Evolutionary conservation across 2,888 invertebrate genomes (phyloP), one percentile per base, ranked within the genome.

Genomic region (Aphodius sticticus): DNA sequence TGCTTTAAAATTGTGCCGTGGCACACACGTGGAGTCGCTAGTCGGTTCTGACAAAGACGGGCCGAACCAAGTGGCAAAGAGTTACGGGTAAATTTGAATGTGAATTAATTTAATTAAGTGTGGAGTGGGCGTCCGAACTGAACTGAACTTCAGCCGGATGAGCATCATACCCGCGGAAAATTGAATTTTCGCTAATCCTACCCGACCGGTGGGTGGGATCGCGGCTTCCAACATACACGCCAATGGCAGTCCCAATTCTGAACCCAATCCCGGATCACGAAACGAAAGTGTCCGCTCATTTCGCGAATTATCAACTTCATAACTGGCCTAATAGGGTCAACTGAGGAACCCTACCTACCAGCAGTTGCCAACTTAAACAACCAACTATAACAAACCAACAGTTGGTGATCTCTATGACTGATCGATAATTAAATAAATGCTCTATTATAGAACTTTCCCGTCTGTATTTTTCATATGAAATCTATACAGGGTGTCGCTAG

Each of bases 151-250:
- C 6, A 12, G 53, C 12, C 53, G 53, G 12, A 53, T 53, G 53
- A 53, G 53, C 53, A 53, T 53, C 53, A 53, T 53, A 53, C 53
- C 53, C 53, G 53, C 53, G 53, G 53, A 53, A 53, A 53, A 53
- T 53, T 53, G 53, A 53, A 53, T 53, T 53, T 53, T 53, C 53
- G 53, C 53, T 53, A 53, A 53, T 53, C 53, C 53, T 1, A 53
- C 53, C 53, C 9, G 53, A 12, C 53, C 26, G 26, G 26, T 26
- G 26, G 26, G 26, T 26, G 26, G 26, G 26, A 26, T 26, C 26
- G 26, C 26, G 26, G 26, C 12, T 53, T 53, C 53, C 53, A 53
- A 9, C 53, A 7, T 12, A 5, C 12, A 53, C 53, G 12, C 53
- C 53, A 12, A 53, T 53, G 53, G 9, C 53, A 5, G 53, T 53